These are phyloP conservation scores for Corythoichthys intestinalis DNA, from an alignment of 2,113 vertebrate genomes.

Conservation along the genomic window DNA sequence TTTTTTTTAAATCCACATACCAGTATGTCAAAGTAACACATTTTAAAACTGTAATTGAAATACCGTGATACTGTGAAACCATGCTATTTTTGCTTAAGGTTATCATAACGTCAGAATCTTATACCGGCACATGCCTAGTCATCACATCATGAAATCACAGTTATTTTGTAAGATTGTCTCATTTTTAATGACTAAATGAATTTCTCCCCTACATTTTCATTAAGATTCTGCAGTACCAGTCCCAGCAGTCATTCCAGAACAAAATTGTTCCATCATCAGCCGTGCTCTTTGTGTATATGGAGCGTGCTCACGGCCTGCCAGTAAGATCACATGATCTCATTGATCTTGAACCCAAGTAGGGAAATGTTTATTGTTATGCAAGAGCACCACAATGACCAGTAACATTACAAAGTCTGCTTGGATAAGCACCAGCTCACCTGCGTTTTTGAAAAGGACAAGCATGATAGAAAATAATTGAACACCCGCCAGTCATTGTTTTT, in stretches of 20 bases:
- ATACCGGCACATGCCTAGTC: too few relatives aligned
- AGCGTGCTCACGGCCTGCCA: slow-evolving; percentile 78
- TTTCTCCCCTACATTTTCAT: background rate
- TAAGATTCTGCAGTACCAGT: slow-evolving; percentile 79
- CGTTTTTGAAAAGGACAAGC: too few relatives aligned
- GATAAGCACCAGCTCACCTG: too few relatives aligned
- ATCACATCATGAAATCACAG: too few relatives aligned
- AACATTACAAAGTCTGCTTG: background rate
- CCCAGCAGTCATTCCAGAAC: slow-evolving; percentile 77
- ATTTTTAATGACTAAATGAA: background rate
- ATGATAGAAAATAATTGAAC: too few relatives aligned
- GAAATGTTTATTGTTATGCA: background rate
- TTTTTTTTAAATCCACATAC: too few relatives aligned
- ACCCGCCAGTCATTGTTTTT: background rate
- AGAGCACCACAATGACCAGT: background rate
- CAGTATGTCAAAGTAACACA: too few relatives aligned
- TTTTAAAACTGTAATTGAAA: too few relatives aligned
- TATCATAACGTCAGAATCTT: too few relatives aligned
- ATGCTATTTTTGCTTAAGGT: too few relatives aligned
- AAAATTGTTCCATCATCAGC: slow-evolving; percentile 77
- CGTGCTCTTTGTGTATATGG: slow-evolving; percentile 81
- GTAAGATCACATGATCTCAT: slow-evolving; percentile 67
- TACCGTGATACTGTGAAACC: too few relatives aligned
- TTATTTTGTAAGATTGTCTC: background rate
- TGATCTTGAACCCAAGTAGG: slow-evolving; percentile 9